Conservation (phyloP, 2,888 invertebrate genomes). For the Neoascia interrupta region DNA sequence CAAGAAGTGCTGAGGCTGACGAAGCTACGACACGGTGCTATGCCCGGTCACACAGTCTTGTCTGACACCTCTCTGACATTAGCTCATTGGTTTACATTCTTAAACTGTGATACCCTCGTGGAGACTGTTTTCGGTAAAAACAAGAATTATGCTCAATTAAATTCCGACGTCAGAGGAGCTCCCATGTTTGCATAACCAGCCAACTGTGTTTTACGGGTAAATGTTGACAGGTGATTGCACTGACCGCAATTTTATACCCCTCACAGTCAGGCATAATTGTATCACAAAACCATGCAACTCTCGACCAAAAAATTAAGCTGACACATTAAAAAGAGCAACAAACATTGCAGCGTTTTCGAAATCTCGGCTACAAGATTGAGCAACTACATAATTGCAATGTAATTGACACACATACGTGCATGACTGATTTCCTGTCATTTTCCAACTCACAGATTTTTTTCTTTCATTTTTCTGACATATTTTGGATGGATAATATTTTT, state of each 20-base stretch:
- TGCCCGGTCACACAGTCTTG: no score
- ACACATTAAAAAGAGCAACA: constrained; percentile 37
- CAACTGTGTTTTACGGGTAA: neutral
- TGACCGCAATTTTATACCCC: constrained; percentile 46
- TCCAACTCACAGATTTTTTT: neutral
- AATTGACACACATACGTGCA: constrained; percentile 62
- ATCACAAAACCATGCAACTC: constrained; percentile 7
- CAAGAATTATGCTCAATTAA: constrained; percentile 24
- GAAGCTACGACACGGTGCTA: no score
- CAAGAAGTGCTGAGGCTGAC: no score
- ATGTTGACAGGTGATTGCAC: constrained; percentile 65
- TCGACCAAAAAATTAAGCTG: constrained; percentile 4
- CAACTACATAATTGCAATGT: constrained; percentile 65
- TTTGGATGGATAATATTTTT: constrained; percentile 11
- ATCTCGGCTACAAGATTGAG: constrained; percentile 41
- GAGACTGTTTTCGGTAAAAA: constrained; percentile 14
- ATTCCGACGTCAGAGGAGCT: constrained; percentile 11
- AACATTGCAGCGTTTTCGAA: constrained; percentile 47
- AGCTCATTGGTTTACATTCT: constrained; percentile 19
- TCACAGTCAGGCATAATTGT: constrained; percentile 43
- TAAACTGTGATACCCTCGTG: constrained; percentile 1
- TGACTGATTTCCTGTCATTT: constrained; percentile 57
- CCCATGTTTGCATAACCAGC: constrained; percentile 17
- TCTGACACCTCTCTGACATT: constrained; percentile 39
- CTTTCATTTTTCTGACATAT: constrained; percentile 6